These are phyloP conservation scores for Pseudochirops cupreus DNA, from an alignment of 2,797 vertebrate genomes.

Conservation along the genomic window DNA sequence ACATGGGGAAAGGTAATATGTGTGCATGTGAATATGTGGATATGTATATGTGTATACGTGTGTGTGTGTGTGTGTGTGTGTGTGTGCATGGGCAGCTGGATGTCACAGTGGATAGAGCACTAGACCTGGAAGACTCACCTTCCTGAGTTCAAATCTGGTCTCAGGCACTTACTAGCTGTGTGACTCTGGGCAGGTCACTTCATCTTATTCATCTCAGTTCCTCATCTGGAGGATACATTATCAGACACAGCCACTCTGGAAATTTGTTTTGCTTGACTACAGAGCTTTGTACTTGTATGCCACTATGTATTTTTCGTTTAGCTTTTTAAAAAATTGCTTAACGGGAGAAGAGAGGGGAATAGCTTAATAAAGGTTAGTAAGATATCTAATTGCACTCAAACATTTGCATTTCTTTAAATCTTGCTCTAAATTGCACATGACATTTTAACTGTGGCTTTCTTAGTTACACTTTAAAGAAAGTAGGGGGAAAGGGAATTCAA, in stretches of 20 bases:
- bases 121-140: not conserved
- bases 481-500: not conserved
- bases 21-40: not conserved
- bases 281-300: not conserved
- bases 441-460: not conserved
- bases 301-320: not conserved
- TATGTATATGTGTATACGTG: not conserved
- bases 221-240: not conserved
- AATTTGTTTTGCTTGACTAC: not conserved
- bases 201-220: not conserved
- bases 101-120: no score
- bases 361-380: not conserved
- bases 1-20: not conserved
- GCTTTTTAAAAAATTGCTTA: not conserved
- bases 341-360: not conserved
- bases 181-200: not conserved
- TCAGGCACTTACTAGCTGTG: not conserved
- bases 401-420: not conserved
- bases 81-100: no score
- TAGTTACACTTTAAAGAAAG: not conserved
- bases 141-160: not conserved
- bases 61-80: no score
- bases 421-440: not conserved
- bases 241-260: not conserved
- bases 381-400: not conserved